phyloP scores from a whole-genome alignment of 2,113 vertebrate genomes.

The Cyanocitta stelleri region DNA sequence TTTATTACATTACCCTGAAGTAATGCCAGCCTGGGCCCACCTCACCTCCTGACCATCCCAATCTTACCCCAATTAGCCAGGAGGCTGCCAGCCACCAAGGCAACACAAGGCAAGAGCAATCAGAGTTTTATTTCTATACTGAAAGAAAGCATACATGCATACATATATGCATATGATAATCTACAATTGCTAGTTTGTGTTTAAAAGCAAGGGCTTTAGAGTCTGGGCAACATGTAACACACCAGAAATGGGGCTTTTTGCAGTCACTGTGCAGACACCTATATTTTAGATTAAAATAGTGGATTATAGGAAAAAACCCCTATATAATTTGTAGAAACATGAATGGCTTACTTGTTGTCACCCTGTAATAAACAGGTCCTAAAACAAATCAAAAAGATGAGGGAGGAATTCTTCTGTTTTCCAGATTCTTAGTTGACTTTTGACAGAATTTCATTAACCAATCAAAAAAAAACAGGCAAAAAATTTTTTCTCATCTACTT shows the following conservation, averaged over 20 bases:
- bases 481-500: background rate
- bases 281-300: background rate
- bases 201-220: background rate
- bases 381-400: background rate
- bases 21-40: background rate
- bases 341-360: background rate
- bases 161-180: no score
- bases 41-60: rapidly evolving
- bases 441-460: background rate
- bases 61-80: rapidly evolving
- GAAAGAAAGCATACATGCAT: background rate
- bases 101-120: background rate
- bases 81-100: background rate
- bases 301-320: rapidly evolving
- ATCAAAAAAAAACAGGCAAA: background rate
- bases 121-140: background rate
- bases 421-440: background rate
- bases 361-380: background rate
- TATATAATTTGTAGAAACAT: background rate
- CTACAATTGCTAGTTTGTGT: background rate
- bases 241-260: background rate
- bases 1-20: background rate
- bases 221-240: background rate
- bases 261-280: background rate
- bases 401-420: background rate